Evolutionary conservation across 2,888 invertebrate species (phyloP).

Genomic region (Phengaris arion): DNA sequence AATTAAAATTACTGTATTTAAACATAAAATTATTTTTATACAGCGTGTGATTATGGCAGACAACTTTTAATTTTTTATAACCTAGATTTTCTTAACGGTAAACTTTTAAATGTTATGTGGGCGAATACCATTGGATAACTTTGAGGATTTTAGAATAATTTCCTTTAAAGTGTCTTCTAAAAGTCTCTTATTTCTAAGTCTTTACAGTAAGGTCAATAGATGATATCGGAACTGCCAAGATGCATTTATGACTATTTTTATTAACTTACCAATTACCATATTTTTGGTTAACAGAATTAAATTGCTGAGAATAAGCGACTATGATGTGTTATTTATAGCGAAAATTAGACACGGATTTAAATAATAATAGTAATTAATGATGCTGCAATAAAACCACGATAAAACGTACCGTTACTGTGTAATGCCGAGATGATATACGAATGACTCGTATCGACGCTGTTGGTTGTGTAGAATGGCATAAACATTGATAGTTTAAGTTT

Average conservation of each 20-base stretch:
- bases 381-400: neutral
- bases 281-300: conserved; percentile 1
- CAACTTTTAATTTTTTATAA: conserved; percentile 21
- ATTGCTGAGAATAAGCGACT: neutral
- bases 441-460: conserved; percentile 11
- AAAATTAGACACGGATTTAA: conserved; percentile 13
- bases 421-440: conserved; percentile 22
- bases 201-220: neutral
- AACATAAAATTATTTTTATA: neutral
- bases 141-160: neutral
- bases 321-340: conserved; percentile 19
- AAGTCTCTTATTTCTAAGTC: neutral
- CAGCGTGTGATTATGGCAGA: conserved; percentile 9
- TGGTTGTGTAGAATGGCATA: conserved; percentile 24
- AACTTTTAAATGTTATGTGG: conserved; percentile 13
- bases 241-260: neutral
- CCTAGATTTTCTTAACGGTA: conserved; percentile 17
- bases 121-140: neutral
- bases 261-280: neutral
- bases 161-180: neutral
- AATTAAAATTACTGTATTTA: neutral
- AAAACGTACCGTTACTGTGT: conserved; percentile 27
- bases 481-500: conserved; percentile 29
- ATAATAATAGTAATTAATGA: conserved; percentile 18
- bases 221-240: neutral